Percentiles rank a stretch among this genome's conserved stretches.
phyloP scores from a whole-genome alignment of 2,888 invertebrate species.

The Drosophila pseudotalamancana region DNA sequence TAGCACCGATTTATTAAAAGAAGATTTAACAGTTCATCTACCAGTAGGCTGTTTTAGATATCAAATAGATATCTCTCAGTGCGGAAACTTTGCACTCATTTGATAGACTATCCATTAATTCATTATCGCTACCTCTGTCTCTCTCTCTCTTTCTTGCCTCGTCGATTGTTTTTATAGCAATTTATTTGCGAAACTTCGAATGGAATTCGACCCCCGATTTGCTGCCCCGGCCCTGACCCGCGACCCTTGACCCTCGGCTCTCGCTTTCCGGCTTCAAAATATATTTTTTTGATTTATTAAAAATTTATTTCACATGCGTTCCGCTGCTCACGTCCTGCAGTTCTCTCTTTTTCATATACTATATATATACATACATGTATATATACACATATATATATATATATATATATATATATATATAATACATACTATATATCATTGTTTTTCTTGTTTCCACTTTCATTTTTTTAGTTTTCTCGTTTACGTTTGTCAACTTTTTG shows the following conservation, averaged over 20 bases:
- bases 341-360: conserved; percentile 22
- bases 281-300: conserved; percentile 54
- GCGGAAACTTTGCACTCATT: too few species aligned
- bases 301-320: conserved; percentile 57
- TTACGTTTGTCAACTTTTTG: conserved; percentile 56
- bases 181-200: conserved; percentile 10
- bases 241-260: neutral
- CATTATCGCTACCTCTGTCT: neutral
- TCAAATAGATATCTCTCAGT: too few species aligned
- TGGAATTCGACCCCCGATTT: neutral
- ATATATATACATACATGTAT: conserved; percentile 8
- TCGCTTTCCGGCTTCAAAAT: neutral
- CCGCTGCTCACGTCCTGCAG: conserved; percentile 31
- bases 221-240: too few species aligned
- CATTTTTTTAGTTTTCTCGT: conserved; percentile 17
- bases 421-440: too few species aligned
- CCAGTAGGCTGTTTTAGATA: too few species aligned
- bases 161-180: conserved; percentile 13
- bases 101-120: too few species aligned
- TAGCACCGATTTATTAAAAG: too few species aligned
- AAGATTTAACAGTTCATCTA: too few species aligned
- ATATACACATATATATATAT: too few species aligned
- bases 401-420: too few species aligned
- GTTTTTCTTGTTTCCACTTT: conserved; percentile 1
- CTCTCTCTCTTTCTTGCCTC: neutral